Base-by-base conservation (phyloP, 2,113 vertebrate species). In the Pluvianellus socialis region DNA sequence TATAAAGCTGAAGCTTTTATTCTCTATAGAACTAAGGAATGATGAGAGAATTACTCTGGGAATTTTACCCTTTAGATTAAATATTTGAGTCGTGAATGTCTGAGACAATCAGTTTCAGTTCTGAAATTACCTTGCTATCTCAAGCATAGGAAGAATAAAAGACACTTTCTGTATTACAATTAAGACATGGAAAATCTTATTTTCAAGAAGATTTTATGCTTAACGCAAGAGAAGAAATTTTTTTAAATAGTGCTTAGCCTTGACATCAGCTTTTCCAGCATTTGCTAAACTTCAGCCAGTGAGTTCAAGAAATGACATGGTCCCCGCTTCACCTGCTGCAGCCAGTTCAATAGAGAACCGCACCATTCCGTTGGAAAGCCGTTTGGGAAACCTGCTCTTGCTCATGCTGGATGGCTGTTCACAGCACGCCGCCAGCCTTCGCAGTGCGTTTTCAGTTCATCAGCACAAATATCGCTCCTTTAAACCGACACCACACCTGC, bases 31-130 rank as follows among this genome's bases (percentile, higher is more conserved):
- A 97, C 97, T 96, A 95, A 97, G 92, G 97, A 97, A 96, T 95
- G 96, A 98, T 97, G 98, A 98, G 96, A 98, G 95, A 97, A 95
- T 95, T 95, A 97, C 96, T 94, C 94, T 96, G 98, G 98, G 98
- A 98, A 98, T 98, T 98, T 98, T 96, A 94, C 94, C 85, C 95
- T 97, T 98, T 97, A 98, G 97, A 98, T 98, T 98, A 98, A 98
- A 98, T 98, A 98, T 98, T 98, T 98, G 98, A 98, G 95, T 97
- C 97, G 53, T 98, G 97, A 97, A 97, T 84, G 97, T 96, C 97
- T 95, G 97, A 98, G 96, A 98, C 98, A 98, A 98, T 98, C 97
- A 96, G 95, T 97, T 97, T 97, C 97, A 95, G 94, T 95, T 96
- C 65, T 89, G 96, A 98, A 98, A 98, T 98, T 98, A 98, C 97